These are phyloP conservation scores for Acronicta aceris DNA, from an alignment of 2,888 invertebrate species.

Conservation along the genomic window DNA sequence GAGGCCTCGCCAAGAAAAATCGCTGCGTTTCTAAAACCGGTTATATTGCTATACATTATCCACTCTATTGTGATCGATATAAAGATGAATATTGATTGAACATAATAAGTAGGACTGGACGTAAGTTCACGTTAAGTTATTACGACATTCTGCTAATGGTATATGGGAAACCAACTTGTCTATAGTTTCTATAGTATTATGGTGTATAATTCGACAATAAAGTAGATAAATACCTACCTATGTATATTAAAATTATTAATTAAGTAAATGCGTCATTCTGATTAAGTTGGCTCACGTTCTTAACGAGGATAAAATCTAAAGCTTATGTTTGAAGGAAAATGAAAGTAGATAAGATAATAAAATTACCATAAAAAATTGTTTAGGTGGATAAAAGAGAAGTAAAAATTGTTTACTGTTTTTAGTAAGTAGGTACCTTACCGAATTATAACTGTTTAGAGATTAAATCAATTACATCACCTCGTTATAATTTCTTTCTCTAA, in stretches of 20 bases:
- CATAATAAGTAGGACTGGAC: slow-evolving; percentile 63
- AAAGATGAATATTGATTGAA: slow-evolving; percentile 58
- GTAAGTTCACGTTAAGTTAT: slow-evolving; percentile 64
- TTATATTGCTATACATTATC: slow-evolving; percentile 45
- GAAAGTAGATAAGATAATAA: slow-evolving; percentile 8
- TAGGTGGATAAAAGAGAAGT: too few species aligned
- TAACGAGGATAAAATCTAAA: slow-evolving; percentile 22
- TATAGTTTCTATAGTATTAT: slow-evolving; percentile 39
- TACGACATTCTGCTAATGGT: slow-evolving; percentile 66
- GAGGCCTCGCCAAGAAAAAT: slow-evolving; percentile 81
- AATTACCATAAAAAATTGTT: not conserved
- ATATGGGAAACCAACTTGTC: slow-evolving; percentile 54
- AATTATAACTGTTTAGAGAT: too few species aligned
- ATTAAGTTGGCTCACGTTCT: slow-evolving; percentile 21
- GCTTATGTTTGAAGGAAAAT: slow-evolving; percentile 25
- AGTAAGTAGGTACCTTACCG: too few species aligned
- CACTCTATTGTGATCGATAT: slow-evolving; percentile 54
- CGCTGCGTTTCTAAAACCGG: slow-evolving; percentile 73
- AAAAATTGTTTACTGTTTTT: too few species aligned
- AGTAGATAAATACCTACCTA: not conserved
- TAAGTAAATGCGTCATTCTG: slow-evolving; percentile 25
- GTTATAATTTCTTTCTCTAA: too few species aligned
- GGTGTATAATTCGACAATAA: slow-evolving; percentile 14
- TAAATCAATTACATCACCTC: too few species aligned
- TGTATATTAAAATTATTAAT: slow-evolving; percentile 11